These are phyloP conservation scores for Anodontia alba DNA, from an alignment of 2,888 invertebrate species.

Conservation along the genomic window DNA sequence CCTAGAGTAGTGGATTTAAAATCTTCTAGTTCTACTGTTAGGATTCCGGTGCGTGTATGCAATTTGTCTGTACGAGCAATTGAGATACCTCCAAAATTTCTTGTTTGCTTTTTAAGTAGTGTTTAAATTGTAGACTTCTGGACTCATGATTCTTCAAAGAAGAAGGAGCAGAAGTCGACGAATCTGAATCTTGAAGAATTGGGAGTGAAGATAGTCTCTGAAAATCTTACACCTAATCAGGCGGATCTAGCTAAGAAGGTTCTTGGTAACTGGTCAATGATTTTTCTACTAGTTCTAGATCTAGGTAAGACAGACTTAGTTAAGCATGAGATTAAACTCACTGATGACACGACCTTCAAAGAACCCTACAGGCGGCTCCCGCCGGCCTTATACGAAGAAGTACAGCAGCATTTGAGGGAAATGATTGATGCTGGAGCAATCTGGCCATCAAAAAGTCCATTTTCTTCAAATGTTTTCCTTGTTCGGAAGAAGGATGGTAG, in stretches of 20 bases:
- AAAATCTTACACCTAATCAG: background rate
- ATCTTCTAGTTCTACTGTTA: background rate
- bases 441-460: background rate
- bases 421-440: background rate
- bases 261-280: background rate
- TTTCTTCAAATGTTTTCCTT: conserved; percentile 1
- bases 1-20: conserved; percentile 25
- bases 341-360: background rate
- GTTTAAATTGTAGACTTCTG: conserved; percentile 23
- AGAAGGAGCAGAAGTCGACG: background rate
- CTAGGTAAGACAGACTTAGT: background rate
- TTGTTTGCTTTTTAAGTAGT: conserved; percentile 13
- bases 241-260: background rate
- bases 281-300: background rate
- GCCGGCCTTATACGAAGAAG: background rate
- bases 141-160: conserved; percentile 3
- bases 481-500: background rate
- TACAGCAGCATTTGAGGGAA: background rate
- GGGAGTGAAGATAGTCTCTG: background rate
- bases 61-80: conserved; percentile 20
- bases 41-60: conserved; percentile 32
- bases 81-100: conserved; percentile 21
- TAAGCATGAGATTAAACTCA: background rate
- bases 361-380: background rate
- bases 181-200: conserved; percentile 7